Evolutionary conservation across 2,113 vertebrate genomes (phyloP).

Genomic region (Tautogolabrus adspersus): DNA sequence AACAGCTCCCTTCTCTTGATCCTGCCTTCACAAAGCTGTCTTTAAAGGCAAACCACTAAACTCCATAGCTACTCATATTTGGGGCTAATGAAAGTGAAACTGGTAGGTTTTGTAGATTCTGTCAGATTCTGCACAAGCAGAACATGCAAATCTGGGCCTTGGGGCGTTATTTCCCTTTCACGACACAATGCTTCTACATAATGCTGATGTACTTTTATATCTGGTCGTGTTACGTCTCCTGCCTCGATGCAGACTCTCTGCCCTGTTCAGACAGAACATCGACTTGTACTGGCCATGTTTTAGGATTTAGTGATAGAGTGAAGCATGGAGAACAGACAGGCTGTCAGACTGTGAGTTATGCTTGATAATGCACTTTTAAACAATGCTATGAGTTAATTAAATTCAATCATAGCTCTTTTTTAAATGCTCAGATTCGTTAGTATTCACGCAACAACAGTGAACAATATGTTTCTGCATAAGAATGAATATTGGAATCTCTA

Average conservation of each 20-base stretch:
- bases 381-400: too few species aligned
- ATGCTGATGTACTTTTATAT: slow-evolving; percentile 11
- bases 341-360: too few species aligned
- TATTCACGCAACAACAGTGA: not conserved
- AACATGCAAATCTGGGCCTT: not conserved
- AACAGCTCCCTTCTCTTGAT: not conserved
- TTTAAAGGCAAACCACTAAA: too few species aligned
- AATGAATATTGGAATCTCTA: not conserved
- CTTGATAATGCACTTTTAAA: too few species aligned
- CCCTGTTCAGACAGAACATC: not conserved
- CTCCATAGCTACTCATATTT: too few species aligned
- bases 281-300: slow-evolving; percentile 3
- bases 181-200: slow-evolving; percentile 1
- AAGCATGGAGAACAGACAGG: too few species aligned
- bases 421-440: not conserved
- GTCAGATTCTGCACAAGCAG: too few species aligned
- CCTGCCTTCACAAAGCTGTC: not conserved
- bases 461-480: not conserved
- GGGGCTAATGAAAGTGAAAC: too few species aligned
- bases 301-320: too few species aligned
- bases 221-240: slow-evolving; percentile 18
- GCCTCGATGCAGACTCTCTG: slow-evolving; percentile 1
- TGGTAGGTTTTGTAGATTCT: too few species aligned
- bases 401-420: too few species aligned
- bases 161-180: too few species aligned